phyloP scores from a whole-genome alignment of 2,113 vertebrate species.

The Salvelinus fontinalis region DNA sequence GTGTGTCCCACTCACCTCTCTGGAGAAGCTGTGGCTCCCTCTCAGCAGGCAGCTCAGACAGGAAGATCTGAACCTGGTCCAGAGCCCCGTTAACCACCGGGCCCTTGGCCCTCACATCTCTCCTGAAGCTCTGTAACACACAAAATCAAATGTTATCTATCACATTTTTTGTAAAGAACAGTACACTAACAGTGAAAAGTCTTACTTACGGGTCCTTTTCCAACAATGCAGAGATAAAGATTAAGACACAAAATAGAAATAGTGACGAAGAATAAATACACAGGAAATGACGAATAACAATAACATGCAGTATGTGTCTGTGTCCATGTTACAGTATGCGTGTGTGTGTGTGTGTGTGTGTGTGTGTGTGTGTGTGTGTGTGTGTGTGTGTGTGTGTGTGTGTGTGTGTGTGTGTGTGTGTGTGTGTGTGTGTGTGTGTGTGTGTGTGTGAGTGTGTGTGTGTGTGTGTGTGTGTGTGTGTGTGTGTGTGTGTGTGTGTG shows the following conservation, averaged over 20 bases:
- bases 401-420: neutral
- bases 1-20: conserved; percentile 56
- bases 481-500: conserved; percentile 2
- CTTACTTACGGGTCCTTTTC: too few species aligned
- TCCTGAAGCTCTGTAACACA: conserved; percentile 63
- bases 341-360: neutral
- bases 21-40: conserved; percentile 59
- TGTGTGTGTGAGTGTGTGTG: too few species aligned
- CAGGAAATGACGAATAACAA: neutral
- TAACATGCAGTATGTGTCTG: too few species aligned
- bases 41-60: conserved; percentile 63
- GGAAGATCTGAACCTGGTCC: conserved; percentile 65
- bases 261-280: neutral
- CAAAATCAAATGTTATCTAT: neutral
- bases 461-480: neutral
- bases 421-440: too few species aligned
- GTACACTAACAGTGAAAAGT: too few species aligned
- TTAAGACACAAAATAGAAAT: neutral
- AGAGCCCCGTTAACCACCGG: conserved; percentile 65
- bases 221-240: too few species aligned
- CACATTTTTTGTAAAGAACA: too few species aligned
- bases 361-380: conserved; percentile 3
- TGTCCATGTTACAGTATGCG: too few species aligned
- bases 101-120: conserved; percentile 68
- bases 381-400: neutral